Evolutionary conservation across 2,888 invertebrate species (phyloP), one percentile per base, ranked within the genome.

Genomic region (Lycia hirtaria): DNA sequence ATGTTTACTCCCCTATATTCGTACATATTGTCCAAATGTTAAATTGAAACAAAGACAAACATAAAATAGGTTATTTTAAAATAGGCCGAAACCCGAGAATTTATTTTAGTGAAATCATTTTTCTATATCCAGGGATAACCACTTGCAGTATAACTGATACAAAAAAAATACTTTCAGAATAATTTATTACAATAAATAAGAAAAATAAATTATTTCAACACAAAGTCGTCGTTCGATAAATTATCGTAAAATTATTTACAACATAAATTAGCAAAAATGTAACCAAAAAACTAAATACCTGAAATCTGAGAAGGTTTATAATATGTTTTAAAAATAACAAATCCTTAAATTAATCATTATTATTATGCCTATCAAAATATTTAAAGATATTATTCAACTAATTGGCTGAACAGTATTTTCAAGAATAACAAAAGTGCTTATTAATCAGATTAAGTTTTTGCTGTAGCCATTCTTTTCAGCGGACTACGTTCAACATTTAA

Each of bases 201-300:
- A 47, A n/a, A 12, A 53, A 56, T 60, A 60, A 60, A 35, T 60
- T 51, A 60, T 28, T 20, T 22, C 4, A 43, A 44, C 38, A 6
- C 28, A 44, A 30, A 22, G 3, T 51, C 35, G 41, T 52, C 33
- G 49, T 51, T 56, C 38, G n/a, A 71, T 72, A 67, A 67, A 64
- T 69, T 72, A 71, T 69, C n/a, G 22, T 20, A 10, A 15, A 15
- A 35, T 7, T 67, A 70, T 69, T 52, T 68, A 55, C 67, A 62
- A 69, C n/a, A 71, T 69, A 70, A 69, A 64, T 62, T 56, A 60
- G 12, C 55, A 55, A 26, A 35, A 58, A 67, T 64, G 64, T 62
- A 65, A 63, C 56, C 41, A 55, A 43, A 58, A 20, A 48, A 41
- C 19, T 14, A 15, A 32, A 4, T 5, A 38, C 9, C 1, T 17